Evolutionary conservation across 2,113 vertebrate species (phyloP).

Genomic region (Notechis scutatus): DNA sequence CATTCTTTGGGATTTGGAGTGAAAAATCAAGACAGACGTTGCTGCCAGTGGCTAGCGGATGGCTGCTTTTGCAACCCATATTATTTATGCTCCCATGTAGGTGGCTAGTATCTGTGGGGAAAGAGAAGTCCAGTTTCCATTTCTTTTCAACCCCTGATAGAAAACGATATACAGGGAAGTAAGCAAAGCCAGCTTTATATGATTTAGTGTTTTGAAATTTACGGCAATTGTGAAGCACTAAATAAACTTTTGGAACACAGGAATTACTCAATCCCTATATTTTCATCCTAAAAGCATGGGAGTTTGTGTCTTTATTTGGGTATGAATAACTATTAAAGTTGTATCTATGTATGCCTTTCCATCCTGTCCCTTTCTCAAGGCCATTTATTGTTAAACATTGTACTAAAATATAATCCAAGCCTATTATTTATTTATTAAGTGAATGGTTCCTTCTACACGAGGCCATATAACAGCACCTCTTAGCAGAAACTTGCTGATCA

Average conservation of each 20-base stretch:
- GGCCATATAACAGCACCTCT: background rate
- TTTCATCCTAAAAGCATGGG: background rate
- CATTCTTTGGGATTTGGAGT: background rate
- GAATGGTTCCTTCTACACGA: background rate
- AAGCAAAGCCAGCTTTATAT: background rate
- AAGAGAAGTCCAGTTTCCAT: background rate
- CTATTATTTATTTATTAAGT: background rate
- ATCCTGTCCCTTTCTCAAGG: background rate
- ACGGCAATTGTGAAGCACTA: background rate
- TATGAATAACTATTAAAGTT: background rate
- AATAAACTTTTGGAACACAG: background rate
- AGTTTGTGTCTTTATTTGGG: background rate
- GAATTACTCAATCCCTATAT: background rate
- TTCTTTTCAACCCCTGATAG: background rate
- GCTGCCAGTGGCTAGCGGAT: background rate
- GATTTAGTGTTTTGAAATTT: background rate
- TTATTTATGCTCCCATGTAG: background rate
- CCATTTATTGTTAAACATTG: background rate
- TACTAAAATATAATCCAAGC: background rate
- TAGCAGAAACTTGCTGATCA: background rate
- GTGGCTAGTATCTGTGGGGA: background rate
- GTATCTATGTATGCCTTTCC: background rate
- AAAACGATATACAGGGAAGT: background rate
- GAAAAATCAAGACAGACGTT: background rate
- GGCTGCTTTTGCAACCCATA: background rate